Evolutionary conservation across 2,888 invertebrate genomes (phyloP).

Genomic region (Tuta absoluta): DNA sequence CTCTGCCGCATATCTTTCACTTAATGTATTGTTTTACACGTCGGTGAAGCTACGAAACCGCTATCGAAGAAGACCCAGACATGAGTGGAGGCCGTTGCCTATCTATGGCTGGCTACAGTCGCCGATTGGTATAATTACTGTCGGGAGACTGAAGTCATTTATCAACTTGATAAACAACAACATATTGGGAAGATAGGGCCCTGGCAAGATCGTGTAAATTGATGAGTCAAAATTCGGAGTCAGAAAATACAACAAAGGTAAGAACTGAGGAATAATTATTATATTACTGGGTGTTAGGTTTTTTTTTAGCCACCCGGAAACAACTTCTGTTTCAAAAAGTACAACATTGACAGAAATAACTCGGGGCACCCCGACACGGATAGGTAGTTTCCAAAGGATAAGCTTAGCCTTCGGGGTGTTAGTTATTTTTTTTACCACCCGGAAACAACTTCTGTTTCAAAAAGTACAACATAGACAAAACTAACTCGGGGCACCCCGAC

Average conservation of each 20-base stretch:
- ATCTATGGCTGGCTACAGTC: constrained; percentile 10
- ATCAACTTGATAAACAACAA: not conserved
- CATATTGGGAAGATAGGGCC: constrained; percentile 10
- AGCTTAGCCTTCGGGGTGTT: too few relatives aligned
- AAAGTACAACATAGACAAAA: not conserved
- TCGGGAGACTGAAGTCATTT: constrained; percentile 6
- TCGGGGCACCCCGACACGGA: too few relatives aligned
- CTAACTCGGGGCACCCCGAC: not conserved
- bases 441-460: too few relatives aligned
- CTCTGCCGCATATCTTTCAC: not conserved
- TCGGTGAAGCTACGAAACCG: constrained; percentile 1
- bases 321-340: constrained; percentile 9
- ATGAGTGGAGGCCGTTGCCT: not conserved
- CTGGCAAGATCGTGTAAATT: not conserved
- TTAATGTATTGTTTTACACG: not conserved
- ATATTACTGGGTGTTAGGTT: not conserved
- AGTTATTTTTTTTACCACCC: too few relatives aligned
- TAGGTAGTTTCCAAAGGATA: too few relatives aligned
- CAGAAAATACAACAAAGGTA: constrained; percentile 10
- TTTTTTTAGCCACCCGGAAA: constrained; percentile 4
- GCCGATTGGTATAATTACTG: constrained; percentile 10
- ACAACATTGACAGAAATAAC: too few relatives aligned
- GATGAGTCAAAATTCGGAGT: constrained; percentile 6
- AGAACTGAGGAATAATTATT: not conserved
- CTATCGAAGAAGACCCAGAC: constrained; percentile 7